Evolutionary conservation across 2,113 vertebrate genomes (phyloP).

Genomic region (Hiodon alosoides): DNA sequence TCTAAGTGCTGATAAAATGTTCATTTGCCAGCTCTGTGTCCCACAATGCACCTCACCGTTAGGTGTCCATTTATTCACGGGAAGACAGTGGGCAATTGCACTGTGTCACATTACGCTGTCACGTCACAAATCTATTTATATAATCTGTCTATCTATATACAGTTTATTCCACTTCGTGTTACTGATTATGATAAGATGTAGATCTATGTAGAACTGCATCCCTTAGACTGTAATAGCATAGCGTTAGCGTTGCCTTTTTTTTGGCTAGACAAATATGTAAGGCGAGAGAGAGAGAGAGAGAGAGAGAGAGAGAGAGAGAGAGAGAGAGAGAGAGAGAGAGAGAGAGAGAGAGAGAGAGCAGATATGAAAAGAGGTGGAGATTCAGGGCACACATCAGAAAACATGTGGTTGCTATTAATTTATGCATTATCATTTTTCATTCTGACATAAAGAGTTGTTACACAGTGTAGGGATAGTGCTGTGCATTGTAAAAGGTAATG

Average conservation of each 20-base stretch:
- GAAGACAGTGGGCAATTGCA: too few species aligned
- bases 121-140: too few species aligned
- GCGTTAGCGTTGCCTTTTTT: constrained; percentile 37
- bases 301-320: constrained; percentile 30
- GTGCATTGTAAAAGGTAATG: constrained; percentile 80
- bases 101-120: too few species aligned
- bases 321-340: constrained; percentile 14
- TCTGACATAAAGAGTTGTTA: constrained; percentile 73
- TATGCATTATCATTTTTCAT: constrained; percentile 89
- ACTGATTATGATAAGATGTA: constrained; percentile 18
- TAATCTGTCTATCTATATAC: too few species aligned
- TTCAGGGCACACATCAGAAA: constrained; percentile 59
- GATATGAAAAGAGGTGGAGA: constrained; percentile 50
- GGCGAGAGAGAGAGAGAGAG: too few species aligned
- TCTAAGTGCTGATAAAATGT: background rate
- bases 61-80: background rate
- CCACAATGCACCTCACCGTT: constrained; percentile 12
- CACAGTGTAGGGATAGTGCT: constrained; percentile 61
- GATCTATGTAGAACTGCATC: constrained; percentile 26
- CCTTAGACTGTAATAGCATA: constrained; percentile 38
- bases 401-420: constrained; percentile 89
- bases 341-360: constrained; percentile 25
- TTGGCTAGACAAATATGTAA: constrained; percentile 9
- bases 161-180: background rate
- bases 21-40: background rate